Evolutionary conservation across 2,888 invertebrate genomes (phyloP).

Genomic region (Melitaea athalia): DNA sequence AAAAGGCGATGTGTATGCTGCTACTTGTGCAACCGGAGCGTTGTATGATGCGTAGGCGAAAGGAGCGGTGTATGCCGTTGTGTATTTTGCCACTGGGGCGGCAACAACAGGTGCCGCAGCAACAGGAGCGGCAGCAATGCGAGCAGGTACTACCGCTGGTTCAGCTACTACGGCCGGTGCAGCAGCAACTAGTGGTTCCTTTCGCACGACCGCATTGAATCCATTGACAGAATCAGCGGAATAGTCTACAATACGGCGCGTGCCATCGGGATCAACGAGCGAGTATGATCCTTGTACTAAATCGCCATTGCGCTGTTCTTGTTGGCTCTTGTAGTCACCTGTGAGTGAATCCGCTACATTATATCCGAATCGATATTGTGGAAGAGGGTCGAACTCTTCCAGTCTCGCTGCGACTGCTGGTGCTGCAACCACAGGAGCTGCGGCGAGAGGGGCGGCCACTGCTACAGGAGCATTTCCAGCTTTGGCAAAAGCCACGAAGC

Average conservation of each 20-base stretch:
- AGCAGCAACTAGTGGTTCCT: conserved; percentile 63
- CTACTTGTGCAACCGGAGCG: conserved; percentile 51
- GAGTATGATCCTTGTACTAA: conserved; percentile 76
- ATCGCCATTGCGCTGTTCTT: conserved; percentile 80
- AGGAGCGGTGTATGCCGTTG: conserved; percentile 54
- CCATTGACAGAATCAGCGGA: conserved; percentile 70
- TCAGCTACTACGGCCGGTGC: conserved; percentile 53
- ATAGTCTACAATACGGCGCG: conserved; percentile 70
- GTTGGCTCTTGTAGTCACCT: conserved; percentile 74
- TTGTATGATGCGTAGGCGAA: conserved; percentile 48
- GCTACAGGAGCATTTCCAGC: conserved; percentile 58
- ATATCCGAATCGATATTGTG: conserved; percentile 81
- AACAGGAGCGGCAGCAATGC: conserved; percentile 49
- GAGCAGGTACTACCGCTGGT: conserved; percentile 52
- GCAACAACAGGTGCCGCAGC: conserved; percentile 43
- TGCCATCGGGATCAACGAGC: conserved; percentile 70
- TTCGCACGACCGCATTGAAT: conserved; percentile 72
- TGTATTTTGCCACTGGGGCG: conserved; percentile 50
- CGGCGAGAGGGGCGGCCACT: conserved; percentile 44
- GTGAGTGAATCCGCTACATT: conserved; percentile 73
- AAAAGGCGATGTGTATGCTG: conserved; percentile 41
- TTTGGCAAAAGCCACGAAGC: conserved; percentile 60
- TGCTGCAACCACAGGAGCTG: conserved; percentile 53
- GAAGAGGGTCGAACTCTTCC: conserved; percentile 79
- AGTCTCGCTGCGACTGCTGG: conserved; percentile 50